Evolutionary conservation across 53 echinoderm and acorn worm species (phyloP).

Genomic region (Pentamera pediparva): DNA sequence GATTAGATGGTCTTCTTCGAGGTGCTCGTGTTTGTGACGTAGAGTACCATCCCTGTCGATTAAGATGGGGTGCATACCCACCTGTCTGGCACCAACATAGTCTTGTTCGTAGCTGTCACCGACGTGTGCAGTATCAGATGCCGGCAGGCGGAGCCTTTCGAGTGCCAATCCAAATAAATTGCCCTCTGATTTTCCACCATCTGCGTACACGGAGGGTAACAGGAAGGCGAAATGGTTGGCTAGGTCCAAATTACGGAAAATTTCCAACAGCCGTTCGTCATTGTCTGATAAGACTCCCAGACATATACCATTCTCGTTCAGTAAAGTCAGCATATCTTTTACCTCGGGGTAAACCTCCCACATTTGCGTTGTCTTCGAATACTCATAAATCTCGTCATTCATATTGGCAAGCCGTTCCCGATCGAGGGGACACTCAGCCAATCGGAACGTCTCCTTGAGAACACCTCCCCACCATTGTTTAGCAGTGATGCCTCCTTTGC

Average conservation of each 20-base stretch:
- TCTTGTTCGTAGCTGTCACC: conserved; percentile 72
- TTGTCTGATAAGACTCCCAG: conserved; percentile 81
- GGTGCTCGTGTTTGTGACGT: conserved; percentile 28
- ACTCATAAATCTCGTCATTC: conserved; percentile 53
- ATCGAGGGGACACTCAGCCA: conserved; percentile 38
- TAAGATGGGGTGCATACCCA: conserved; percentile 69
- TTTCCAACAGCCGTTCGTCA: conserved; percentile 57
- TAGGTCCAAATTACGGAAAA: conserved; percentile 50
- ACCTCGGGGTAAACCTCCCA: conserved; percentile 88
- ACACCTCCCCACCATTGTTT: conserved; percentile 78
- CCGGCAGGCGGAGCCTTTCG: conserved; percentile 50
- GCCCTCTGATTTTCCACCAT: conserved; percentile 57
- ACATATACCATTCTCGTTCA: conserved; percentile 69
- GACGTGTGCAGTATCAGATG: conserved; percentile 60
- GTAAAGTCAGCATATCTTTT: conserved; percentile 58
- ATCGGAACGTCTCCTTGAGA: conserved; percentile 52
- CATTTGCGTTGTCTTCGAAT: conserved; percentile 45
- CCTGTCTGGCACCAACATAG: conserved; percentile 53
- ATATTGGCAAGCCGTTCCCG: conserved; percentile 37
- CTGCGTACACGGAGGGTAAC: conserved; percentile 53
- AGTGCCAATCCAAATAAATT: conserved; percentile 68
- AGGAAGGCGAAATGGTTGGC: conserved; percentile 75
- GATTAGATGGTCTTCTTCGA: conserved; percentile 46
- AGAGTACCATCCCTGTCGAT: conserved; percentile 56
- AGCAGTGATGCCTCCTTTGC: conserved; percentile 44